A percentile compares a stretch with the other conserved stretches of the same genome.
These are phyloP conservation scores for Eumerus sabulonum DNA, from an alignment of 2,888 invertebrate species.

Conservation along the genomic window DNA sequence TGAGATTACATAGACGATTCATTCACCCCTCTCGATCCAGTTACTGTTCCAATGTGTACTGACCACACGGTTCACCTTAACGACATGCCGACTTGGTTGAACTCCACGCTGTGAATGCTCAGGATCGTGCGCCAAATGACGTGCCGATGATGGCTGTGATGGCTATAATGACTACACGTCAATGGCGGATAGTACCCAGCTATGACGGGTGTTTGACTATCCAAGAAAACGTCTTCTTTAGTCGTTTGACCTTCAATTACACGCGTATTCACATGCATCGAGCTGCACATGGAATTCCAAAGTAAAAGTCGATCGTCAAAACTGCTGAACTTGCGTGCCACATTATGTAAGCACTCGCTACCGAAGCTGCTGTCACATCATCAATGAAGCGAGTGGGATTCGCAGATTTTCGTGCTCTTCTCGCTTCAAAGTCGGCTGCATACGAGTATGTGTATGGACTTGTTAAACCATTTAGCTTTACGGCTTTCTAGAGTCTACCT, in stretches of 20 bases:
- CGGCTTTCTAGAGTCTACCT: no score
- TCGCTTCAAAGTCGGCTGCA: no score
- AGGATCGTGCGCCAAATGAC: conserved; percentile 50
- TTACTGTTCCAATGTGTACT: conserved; percentile 18
- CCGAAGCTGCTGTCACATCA: no score
- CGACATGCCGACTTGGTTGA: conserved; percentile 18
- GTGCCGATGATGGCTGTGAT: conserved; percentile 45
- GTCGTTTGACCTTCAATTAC: conserved; percentile 57
- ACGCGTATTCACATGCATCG: conserved; percentile 44
- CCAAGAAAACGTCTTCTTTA: conserved; percentile 27
- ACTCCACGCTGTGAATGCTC: conserved; percentile 18
- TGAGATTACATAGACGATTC: conserved; percentile 6
- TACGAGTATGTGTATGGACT: no score
- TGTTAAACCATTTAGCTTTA: no score
- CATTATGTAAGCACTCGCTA: conserved; percentile 41
- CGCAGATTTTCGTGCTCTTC: no score
- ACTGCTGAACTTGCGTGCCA: conserved; percentile 62
- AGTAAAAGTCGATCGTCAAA: conserved; percentile 68
- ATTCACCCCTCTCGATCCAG: conserved; percentile 36
- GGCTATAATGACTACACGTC: no score
- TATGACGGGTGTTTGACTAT: no score
- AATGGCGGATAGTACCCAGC: no score
- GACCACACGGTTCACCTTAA: conserved; percentile 1
- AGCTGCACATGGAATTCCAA: conserved; percentile 45
- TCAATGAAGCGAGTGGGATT: no score